Conservation (phyloP, 1,140 invertebrate species). For the Formica selysi region DNA sequence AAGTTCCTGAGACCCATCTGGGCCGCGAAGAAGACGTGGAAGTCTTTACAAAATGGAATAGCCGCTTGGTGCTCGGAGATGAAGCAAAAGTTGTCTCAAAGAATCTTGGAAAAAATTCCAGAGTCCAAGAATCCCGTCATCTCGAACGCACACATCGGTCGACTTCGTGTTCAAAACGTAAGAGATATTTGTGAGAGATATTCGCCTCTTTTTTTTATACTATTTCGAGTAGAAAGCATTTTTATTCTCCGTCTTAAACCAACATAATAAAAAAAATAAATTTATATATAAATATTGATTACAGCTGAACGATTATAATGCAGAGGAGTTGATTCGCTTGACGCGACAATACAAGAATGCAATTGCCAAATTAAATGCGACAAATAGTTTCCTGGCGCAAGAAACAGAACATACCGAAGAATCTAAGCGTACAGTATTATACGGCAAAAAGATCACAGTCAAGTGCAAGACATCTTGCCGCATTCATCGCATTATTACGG, state of each 20-base stretch:
- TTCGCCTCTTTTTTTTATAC: constrained; percentile 17
- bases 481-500: constrained; percentile 41
- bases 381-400: constrained; percentile 5
- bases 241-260: neutral
- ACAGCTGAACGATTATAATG: constrained; percentile 73
- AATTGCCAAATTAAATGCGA: constrained; percentile 28
- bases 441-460: constrained; percentile 53
- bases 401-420: neutral
- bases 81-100: constrained; percentile 41
- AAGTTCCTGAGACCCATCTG: constrained; percentile 64
- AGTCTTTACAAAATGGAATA: constrained; percentile 68
- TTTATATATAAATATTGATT: neutral
- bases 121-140: constrained; percentile 63
- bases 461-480: constrained; percentile 70
- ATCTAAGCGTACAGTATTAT: neutral
- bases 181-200: neutral
- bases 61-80: constrained; percentile 72
- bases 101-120: constrained; percentile 18
- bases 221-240: neutral
- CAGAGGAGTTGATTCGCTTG: constrained; percentile 62
- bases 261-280: neutral
- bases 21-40: constrained; percentile 60
- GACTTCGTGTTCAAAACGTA: constrained; percentile 64
- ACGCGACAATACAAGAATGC: constrained; percentile 65
- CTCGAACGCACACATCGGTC: constrained; percentile 60